A percentile compares a stretch with the other conserved stretches of the same genome.
These are phyloP conservation scores for Halcyon smyrnensis DNA, from an alignment of 2,797 vertebrate species.

Conservation along the genomic window DNA sequence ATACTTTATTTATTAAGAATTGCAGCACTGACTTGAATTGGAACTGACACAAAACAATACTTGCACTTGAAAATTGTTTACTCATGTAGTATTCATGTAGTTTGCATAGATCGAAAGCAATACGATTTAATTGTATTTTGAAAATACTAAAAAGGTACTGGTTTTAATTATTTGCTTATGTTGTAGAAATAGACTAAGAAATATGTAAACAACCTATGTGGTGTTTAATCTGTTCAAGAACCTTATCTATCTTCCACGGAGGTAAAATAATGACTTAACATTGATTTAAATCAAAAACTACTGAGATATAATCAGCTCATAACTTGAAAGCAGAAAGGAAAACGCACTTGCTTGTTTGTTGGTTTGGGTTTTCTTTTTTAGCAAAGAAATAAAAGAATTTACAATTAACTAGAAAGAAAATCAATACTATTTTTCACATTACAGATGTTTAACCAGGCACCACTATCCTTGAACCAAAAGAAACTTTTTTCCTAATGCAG, in stretches of 20 bases:
- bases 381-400: background rate
- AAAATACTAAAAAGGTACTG: background rate
- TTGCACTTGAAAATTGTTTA: background rate
- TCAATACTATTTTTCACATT: conserved; percentile 5
- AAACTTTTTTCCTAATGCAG: background rate
- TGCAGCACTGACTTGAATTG: background rate
- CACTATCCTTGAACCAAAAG: background rate
- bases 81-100: background rate
- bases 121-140: background rate
- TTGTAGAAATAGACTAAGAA: background rate
- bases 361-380: no score
- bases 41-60: background rate
- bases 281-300: background rate
- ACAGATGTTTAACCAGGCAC: background rate
- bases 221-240: background rate
- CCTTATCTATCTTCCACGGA: background rate
- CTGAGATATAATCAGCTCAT: background rate
- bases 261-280: background rate
- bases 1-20: background rate
- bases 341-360: background rate
- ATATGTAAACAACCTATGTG: background rate
- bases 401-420: background rate
- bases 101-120: background rate
- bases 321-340: background rate
- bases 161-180: background rate